phyloP scores from a whole-genome alignment of 2,113 vertebrate genomes.

The Empidonax alnorum region DNA sequence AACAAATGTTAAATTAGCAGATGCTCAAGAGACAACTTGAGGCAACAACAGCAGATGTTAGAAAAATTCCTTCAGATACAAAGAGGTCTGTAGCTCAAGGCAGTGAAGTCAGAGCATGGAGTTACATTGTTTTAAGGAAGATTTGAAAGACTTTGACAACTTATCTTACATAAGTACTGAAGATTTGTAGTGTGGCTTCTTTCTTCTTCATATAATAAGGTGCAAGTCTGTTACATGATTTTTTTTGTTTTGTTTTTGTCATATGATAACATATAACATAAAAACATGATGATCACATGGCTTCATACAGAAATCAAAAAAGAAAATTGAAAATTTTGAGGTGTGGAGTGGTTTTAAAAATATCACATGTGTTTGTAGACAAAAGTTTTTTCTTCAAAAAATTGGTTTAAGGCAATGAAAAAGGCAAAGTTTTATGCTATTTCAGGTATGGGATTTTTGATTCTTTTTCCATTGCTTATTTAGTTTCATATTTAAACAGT shows the following conservation, averaged over 20 bases:
- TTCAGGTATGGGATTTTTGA: not conserved
- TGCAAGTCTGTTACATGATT: not conserved
- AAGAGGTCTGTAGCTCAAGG: not conserved
- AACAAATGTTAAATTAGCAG: not conserved
- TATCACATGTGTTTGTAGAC: not conserved
- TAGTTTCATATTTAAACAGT: slow-evolving; percentile 1
- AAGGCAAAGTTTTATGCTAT: not conserved
- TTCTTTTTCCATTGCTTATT: not conserved
- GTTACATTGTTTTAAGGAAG: not conserved
- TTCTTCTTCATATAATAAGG: not conserved
- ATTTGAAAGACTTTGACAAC: not conserved
- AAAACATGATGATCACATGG: not conserved
- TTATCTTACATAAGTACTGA: not conserved
- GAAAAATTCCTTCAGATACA: not conserved
- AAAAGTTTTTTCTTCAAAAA: not conserved
- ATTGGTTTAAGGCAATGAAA: not conserved
- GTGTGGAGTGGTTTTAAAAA: not conserved
- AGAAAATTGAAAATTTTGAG: not conserved
- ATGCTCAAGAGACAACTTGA: not conserved
- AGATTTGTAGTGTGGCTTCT: not conserved
- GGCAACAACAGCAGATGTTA: not conserved
- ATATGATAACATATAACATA: not conserved
- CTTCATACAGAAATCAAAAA: not conserved
- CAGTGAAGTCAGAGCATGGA: not conserved
- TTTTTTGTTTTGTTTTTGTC: not conserved